Evolutionary conservation across 2,888 invertebrate species (phyloP).

Genomic region (Cryptosula pallasiana): DNA sequence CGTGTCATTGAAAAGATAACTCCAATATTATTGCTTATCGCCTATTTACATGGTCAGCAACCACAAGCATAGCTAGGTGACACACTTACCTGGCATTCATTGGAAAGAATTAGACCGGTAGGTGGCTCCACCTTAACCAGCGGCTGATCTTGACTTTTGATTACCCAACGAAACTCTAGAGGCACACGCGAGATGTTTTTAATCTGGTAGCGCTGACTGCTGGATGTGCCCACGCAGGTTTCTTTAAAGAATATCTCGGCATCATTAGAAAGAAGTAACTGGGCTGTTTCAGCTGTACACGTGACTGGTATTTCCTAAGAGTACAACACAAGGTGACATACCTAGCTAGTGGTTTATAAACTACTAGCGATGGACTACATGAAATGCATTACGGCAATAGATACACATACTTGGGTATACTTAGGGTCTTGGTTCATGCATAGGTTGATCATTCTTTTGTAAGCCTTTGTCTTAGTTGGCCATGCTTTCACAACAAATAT

Average conservation of each 20-base stretch:
- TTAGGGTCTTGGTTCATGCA: conserved; percentile 44
- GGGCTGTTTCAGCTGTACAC: conserved; percentile 46
- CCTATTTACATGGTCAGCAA: too few relatives aligned
- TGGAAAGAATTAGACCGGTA: conserved; percentile 44
- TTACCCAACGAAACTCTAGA: conserved; percentile 33
- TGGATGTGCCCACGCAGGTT: conserved; percentile 47
- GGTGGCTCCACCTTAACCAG: conserved; percentile 45
- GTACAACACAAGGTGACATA: conserved; percentile 18
- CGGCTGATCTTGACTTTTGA: conserved; percentile 24
- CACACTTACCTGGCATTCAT: conserved; percentile 43
- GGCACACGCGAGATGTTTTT: conserved; percentile 48
- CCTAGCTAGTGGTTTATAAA: too few relatives aligned
- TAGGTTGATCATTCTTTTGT: conserved; percentile 39
- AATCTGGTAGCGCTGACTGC: conserved; percentile 41
- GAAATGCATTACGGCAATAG: not conserved
- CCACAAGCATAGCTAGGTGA: too few relatives aligned
- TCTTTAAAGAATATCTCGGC: conserved; percentile 49
- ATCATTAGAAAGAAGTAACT: conserved; percentile 42
- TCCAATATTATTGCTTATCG: too few relatives aligned
- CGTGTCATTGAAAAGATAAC: too few relatives aligned
- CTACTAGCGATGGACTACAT: too few relatives aligned
- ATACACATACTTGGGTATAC: conserved; percentile 38
- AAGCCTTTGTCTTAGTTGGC: conserved; percentile 40
- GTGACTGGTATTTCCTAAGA: conserved; percentile 31
- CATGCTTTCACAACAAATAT: conserved; percentile 43